Evolutionary conservation across 1,140 invertebrate genomes (phyloP).

Genomic region (Zaprionus vittiger): DNA sequence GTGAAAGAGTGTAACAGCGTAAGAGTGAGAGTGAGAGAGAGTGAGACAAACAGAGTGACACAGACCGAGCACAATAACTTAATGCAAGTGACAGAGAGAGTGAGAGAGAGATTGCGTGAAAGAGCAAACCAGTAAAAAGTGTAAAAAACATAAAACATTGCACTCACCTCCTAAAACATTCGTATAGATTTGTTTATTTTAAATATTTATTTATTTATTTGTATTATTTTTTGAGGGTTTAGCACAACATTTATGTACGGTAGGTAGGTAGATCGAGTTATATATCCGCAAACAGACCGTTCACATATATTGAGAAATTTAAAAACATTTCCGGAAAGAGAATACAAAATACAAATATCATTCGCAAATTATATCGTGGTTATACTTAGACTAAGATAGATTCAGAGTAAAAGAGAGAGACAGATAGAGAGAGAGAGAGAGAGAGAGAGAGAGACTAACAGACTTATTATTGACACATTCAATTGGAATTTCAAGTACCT

Average conservation of each 20-base stretch:
- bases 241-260: constrained; percentile 74
- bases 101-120: constrained; percentile 5
- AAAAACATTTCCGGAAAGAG: constrained; percentile 67
- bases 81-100: constrained; percentile 7
- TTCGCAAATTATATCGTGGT: constrained; percentile 59
- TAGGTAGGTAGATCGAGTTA: constrained; percentile 18
- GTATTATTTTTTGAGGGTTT: constrained; percentile 44
- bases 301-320: constrained; percentile 65
- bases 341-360: constrained; percentile 75
- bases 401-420: neutral
- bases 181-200: constrained; percentile 54
- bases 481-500: constrained; percentile 48
- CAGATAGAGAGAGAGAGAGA: neutral
- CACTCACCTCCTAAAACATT: constrained; percentile 81
- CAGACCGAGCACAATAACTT: constrained; percentile 7
- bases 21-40: constrained; percentile 24
- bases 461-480: constrained; percentile 60
- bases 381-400: constrained; percentile 50
- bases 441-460: constrained; percentile 5
- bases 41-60: constrained; percentile 32
- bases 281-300: constrained; percentile 74
- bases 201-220: constrained; percentile 42
- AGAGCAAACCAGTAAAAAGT: constrained; percentile 34
- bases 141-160: constrained; percentile 58
- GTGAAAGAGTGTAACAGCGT: constrained; percentile 20